Evolutionary conservation across 2,113 vertebrate species (phyloP), one percentile per base, ranked within the genome.

Genomic region (Irena cyanogastra): DNA sequence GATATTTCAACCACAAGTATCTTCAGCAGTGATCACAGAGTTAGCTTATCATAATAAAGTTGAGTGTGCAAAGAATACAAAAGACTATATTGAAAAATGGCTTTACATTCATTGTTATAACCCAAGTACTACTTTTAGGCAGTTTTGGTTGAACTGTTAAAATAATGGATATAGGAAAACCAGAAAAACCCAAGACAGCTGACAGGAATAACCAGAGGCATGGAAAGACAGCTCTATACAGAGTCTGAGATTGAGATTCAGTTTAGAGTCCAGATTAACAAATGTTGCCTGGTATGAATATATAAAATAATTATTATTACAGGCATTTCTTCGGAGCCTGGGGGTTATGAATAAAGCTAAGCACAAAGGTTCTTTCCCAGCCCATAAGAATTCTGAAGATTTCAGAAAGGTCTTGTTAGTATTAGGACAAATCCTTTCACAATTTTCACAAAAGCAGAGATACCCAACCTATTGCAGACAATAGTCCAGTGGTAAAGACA

Each of bases 391-490:
- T 93, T 87, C 78, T 94, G 49, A 37, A 92, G 85, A 96, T 92
- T 92, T 93, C 71, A 95, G 90, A 95, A 93, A 76, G 92, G 92
- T 92, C 95, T 77, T 93, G 75, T 77, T 92, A 93, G 95, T 88
- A 93, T 97, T 93, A 95, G 96, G 79, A 85, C 85, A 97, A 96
- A 95, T 96, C 95, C 93, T 93, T 96, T 96, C 96, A 97, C 64
- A 59, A 89, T 84, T 96, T 93, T 65, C 80, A 93, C 93, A 97
- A 96, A 96, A 94, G 95, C 80, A 96, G 69, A 95, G 94, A 94
- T 93, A 94, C 72, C 86, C 93, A 94, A 75, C 54, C 71, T 94
- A 83, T 92, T 89, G 87, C 64, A 70, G 60, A 93, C 91, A 97
- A 97, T 83, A 90, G 95, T 87, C 49, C 76, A 94, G 60, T 78